Conservation (phyloP, 2,888 invertebrate genomes). For the Platycnemis pennipes region DNA sequence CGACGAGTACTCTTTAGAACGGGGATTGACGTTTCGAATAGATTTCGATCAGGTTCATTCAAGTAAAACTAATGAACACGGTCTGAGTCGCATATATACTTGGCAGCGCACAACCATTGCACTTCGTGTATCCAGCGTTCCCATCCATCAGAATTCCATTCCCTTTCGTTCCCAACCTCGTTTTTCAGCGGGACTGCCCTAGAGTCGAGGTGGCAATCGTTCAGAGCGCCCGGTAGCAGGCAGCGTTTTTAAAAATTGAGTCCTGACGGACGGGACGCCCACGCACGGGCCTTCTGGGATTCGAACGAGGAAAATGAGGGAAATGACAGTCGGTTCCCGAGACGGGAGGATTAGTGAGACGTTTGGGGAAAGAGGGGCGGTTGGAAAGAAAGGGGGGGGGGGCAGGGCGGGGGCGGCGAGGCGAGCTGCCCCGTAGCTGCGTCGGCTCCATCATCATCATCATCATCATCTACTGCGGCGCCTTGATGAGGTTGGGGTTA, state of each 20-base stretch:
- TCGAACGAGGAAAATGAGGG: not conserved
- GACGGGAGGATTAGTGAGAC: not conserved
- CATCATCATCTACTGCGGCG: slow-evolving; percentile 48
- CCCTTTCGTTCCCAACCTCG: slow-evolving; percentile 16
- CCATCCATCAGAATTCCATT: slow-evolving; percentile 9
- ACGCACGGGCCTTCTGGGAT: not conserved
- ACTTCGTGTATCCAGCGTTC: not conserved
- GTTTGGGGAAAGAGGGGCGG: slow-evolving; percentile 15
- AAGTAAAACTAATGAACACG: not conserved
- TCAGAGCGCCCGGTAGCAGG: not conserved
- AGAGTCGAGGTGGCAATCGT: not conserved
- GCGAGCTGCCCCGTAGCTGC: not conserved
- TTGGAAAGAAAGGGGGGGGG: not conserved
- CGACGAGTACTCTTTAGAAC: not conserved
- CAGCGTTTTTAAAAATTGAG: not conserved
- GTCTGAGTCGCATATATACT: not conserved
- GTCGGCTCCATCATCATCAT: not conserved
- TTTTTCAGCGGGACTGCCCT: not conserved
- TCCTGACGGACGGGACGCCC: not conserved
- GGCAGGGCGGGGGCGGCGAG: not conserved
- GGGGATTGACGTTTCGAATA: not conserved
- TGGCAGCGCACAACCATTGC: not conserved
- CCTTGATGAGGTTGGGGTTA: slow-evolving; percentile 63
- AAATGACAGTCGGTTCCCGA: not conserved
- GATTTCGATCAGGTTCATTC: not conserved